These are phyloP conservation scores for Samia ricini DNA, from an alignment of 1,140 invertebrate genomes.

Conservation along the genomic window DNA sequence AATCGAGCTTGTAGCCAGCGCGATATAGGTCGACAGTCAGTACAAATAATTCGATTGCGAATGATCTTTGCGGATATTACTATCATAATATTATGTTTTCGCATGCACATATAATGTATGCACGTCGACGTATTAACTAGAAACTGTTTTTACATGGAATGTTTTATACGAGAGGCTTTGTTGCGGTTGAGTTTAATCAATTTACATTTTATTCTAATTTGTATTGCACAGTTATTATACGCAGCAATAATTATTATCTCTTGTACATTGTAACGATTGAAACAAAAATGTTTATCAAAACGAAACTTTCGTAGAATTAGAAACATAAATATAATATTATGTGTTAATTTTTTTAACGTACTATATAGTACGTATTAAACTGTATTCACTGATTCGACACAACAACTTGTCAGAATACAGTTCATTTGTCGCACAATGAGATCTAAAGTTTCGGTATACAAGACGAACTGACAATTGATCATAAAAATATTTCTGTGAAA, in stretches of 20 bases:
- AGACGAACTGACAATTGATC: background rate
- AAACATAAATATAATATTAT: too few relatives aligned
- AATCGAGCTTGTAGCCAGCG: background rate
- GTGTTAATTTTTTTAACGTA: too few relatives aligned
- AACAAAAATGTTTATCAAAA: too few relatives aligned
- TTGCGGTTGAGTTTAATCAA: conserved; percentile 6
- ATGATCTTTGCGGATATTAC: conserved; percentile 10
- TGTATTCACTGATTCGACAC: background rate
- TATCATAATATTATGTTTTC: background rate
- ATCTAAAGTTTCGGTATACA: background rate
- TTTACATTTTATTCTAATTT: background rate
- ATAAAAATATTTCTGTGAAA: background rate
- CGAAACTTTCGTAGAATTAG: too few relatives aligned
- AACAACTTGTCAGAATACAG: background rate
- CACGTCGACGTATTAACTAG: background rate
- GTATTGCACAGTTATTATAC: background rate
- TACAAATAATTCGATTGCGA: conserved; percentile 7
- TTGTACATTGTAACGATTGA: background rate
- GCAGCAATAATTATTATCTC: background rate
- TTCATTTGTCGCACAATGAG: background rate
- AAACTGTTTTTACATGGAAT: conserved; percentile 6
- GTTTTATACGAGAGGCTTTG: background rate
- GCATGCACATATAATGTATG: conserved; percentile 2
- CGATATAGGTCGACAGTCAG: conserved; percentile 12
- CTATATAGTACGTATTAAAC: too few relatives aligned